Conservation (phyloP, 2,797 vertebrate species). For the Clamator glandarius region DNA sequence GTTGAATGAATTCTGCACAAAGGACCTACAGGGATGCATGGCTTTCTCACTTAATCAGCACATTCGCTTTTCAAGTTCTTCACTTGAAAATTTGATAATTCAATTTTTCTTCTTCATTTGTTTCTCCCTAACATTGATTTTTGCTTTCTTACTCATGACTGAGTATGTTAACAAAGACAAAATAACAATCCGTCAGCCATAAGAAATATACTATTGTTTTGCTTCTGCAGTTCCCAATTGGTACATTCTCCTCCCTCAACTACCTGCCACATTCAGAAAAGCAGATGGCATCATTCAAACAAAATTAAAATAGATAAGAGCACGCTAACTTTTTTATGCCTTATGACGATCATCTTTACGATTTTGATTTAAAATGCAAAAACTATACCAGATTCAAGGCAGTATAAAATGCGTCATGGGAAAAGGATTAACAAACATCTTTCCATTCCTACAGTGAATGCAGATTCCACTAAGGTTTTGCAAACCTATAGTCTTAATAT, state of each 20-base stretch:
- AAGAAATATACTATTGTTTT: not conserved
- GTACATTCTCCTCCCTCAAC: not conserved
- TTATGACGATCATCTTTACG: constrained; percentile 9
- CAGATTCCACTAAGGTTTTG: not conserved
- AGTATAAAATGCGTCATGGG: not conserved
- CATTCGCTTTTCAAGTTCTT: not conserved
- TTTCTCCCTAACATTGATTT: constrained; percentile 7
- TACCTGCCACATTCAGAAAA: not conserved
- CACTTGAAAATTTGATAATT: not conserved
- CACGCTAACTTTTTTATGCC: constrained; percentile 39
- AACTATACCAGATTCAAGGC: not conserved
- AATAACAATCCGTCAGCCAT: not conserved
- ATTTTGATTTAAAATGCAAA: not conserved
- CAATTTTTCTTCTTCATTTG: not conserved
- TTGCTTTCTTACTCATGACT: constrained; percentile 5
- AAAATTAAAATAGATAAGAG: constrained; percentile 50
- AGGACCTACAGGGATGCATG: not conserved
- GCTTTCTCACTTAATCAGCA: not conserved
- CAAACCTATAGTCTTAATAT: not conserved
- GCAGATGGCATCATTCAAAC: constrained; percentile 56
- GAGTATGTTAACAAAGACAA: not conserved
- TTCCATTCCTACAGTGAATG: not conserved
- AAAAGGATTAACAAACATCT: constrained; percentile 2
- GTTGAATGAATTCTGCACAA: not conserved
- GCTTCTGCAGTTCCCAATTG: not conserved